Evolutionary conservation across 2,888 invertebrate species (phyloP).

Genomic region (Epinotia bilunana): DNA sequence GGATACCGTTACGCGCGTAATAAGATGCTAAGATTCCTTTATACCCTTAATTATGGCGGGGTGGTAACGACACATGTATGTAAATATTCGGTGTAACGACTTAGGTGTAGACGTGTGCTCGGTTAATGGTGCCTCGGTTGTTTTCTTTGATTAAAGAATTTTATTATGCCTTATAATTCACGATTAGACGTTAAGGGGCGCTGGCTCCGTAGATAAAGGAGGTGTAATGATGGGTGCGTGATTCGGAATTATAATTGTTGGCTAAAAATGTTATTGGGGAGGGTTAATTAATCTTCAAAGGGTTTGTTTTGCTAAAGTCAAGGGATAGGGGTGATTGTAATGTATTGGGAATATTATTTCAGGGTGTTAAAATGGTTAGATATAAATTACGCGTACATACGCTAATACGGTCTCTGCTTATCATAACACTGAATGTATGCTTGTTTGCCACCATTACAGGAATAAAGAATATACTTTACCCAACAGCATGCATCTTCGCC

Average conservation of each 20-base stretch:
- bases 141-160: conserved; percentile 85
- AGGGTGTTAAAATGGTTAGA: not conserved
- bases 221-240: conserved; percentile 80
- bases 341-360: conserved; percentile 20
- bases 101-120: conserved; percentile 81
- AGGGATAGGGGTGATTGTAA: conserved; percentile 13
- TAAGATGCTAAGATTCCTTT: conserved; percentile 85
- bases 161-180: conserved; percentile 83
- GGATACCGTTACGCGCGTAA: conserved; percentile 84
- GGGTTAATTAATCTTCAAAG: conserved; percentile 28
- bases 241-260: conserved; percentile 82
- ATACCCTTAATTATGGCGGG: conserved; percentile 83
- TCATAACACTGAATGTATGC: too few species aligned
- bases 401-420: too few species aligned
- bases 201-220: conserved; percentile 77
- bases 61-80: conserved; percentile 84
- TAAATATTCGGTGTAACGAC: conserved; percentile 82
- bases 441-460: too few species aligned
- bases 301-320: conserved; percentile 30
- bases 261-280: conserved; percentile 52
- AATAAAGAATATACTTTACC: conserved; percentile 13
- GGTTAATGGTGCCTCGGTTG: conserved; percentile 81
- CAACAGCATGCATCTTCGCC: not conserved
- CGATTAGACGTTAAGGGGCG: conserved; percentile 82
- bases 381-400: too few species aligned